phyloP scores from a whole-genome alignment of 2,888 invertebrate genomes.

The Dasypolia templi region DNA sequence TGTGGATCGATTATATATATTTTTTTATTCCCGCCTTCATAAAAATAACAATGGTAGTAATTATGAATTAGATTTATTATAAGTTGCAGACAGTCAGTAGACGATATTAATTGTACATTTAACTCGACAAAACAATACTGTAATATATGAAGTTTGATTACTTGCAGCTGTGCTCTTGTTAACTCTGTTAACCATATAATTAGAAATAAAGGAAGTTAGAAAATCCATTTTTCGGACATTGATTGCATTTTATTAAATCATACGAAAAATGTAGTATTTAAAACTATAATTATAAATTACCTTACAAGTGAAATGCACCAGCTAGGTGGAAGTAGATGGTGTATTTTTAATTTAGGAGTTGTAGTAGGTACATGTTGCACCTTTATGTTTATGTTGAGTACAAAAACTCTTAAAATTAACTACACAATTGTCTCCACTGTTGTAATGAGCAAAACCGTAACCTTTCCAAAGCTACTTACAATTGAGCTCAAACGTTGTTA shows the following conservation, averaged over 20 bases:
- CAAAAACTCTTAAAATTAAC: constrained; percentile 2
- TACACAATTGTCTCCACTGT: constrained; percentile 24
- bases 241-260: constrained; percentile 17
- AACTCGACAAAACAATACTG: constrained; percentile 31
- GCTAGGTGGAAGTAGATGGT: not conserved
- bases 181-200: constrained; percentile 23
- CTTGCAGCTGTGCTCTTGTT: constrained; percentile 27
- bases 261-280: constrained; percentile 3
- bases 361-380: not conserved
- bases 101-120: constrained; percentile 29
- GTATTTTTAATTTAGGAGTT: constrained; percentile 5
- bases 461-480: constrained; percentile 49
- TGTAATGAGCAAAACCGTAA: constrained; percentile 23
- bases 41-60: not conserved
- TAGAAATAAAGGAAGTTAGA: constrained; percentile 40
- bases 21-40: not conserved
- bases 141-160: constrained; percentile 48
- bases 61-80: constrained; percentile 11
- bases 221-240: constrained; percentile 15
- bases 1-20: not conserved
- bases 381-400: not conserved
- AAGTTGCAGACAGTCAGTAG: constrained; percentile 11
- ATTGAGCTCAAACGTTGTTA: constrained; percentile 39
- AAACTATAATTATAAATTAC: constrained; percentile 26
- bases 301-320: constrained; percentile 38